phyloP scores from a whole-genome alignment of 2,797 vertebrate species.

The Chelonia mydas region DNA sequence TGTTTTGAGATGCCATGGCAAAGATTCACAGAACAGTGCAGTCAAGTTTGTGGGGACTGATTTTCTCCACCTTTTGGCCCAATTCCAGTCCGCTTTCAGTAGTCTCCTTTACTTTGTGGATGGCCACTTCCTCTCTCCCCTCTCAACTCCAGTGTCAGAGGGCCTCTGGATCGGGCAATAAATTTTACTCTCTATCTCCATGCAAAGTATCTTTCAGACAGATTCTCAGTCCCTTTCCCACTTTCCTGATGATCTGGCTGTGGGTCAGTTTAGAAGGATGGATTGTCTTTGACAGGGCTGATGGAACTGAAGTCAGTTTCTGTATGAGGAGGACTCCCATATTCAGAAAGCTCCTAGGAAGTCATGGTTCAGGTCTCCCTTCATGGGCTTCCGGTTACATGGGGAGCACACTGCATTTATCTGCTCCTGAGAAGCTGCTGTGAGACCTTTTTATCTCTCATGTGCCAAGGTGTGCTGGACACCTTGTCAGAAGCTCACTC shows the following conservation, averaged over 20 bases:
- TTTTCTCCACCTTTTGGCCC: background rate
- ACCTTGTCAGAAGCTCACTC: background rate
- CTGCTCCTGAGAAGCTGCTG: background rate
- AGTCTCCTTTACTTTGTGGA: background rate
- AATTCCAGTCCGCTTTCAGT: background rate
- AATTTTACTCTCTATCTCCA: background rate
- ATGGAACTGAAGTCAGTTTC: background rate
- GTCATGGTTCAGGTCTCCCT: background rate
- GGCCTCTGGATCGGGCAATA: background rate
- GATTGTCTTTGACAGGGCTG: background rate
- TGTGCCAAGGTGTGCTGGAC: background rate
- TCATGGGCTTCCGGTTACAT: background rate
- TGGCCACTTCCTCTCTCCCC: background rate
- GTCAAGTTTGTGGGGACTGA: background rate
- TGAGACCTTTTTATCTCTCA: background rate
- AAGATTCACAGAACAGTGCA: background rate
- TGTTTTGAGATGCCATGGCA: background rate
- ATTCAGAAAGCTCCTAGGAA: background rate
- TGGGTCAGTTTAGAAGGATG: background rate
- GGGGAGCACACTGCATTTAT: background rate
- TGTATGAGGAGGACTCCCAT: background rate
- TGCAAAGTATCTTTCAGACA: background rate
- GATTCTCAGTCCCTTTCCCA: background rate
- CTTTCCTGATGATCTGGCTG: rapidly evolving
- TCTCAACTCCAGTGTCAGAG: background rate